Conservation (phyloP, 1,140 invertebrate species). For the Aphis craccivora region DNA sequence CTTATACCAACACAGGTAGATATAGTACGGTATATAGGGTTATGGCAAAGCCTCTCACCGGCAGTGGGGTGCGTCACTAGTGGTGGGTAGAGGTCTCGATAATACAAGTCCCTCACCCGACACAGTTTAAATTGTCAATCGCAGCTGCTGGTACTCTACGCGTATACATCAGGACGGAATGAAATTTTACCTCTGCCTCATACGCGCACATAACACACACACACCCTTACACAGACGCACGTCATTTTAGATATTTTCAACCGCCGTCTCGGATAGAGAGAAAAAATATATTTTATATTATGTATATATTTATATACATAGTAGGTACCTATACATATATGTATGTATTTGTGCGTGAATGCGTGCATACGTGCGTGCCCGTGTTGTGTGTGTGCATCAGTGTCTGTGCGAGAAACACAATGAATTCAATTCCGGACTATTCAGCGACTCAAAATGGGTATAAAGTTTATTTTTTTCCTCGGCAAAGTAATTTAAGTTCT, state of each 20-base stretch:
- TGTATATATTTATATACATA: background rate
- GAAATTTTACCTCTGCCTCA: constrained; percentile 24
- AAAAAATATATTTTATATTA: constrained; percentile 14
- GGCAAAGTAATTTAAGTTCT: constrained; percentile 37
- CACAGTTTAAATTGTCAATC: constrained; percentile 54
- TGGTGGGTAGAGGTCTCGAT: background rate
- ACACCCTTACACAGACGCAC: background rate
- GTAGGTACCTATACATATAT: background rate
- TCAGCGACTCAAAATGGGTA: constrained; percentile 36
- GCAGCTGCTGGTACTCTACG: constrained; percentile 31
- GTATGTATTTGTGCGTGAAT: background rate
- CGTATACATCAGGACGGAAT: background rate
- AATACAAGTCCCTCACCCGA: background rate
- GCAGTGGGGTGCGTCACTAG: background rate
- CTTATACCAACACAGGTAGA: background rate
- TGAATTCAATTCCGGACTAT: constrained; percentile 56
- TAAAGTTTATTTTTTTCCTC: constrained; percentile 9
- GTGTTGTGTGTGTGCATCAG: background rate
- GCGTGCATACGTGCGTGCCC: background rate
- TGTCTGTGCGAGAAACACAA: background rate
- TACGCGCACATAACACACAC: background rate
- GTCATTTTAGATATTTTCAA: constrained; percentile 45
- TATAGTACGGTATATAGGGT: background rate
- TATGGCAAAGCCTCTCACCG: background rate
- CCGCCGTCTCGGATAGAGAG: background rate